Evolutionary conservation across 2,797 vertebrate species (phyloP), one percentile per base, ranked within the genome.

Genomic region (Tamandua tetradactyla): DNA sequence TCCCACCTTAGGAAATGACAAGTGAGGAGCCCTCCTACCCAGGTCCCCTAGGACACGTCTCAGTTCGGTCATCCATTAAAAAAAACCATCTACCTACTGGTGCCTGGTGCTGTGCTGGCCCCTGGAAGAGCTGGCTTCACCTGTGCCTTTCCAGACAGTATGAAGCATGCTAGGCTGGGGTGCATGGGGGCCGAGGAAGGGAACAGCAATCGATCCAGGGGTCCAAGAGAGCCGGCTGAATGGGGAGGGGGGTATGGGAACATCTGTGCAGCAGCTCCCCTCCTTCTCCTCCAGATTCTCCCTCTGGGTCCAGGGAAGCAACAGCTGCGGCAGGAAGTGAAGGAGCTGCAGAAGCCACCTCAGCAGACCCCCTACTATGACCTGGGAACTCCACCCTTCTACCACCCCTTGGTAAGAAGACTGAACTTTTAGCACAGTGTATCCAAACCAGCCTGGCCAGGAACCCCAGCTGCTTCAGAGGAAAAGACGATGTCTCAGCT

Each of bases 341-440:
- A 99, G 94, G 98, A 98, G 88, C 40, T 20, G 7, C 98, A 99
- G 98, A 99, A 99, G 96, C 98, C 99, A 94, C 98, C 99, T 57
- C 98, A 99, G 27, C 99, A 99, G 98, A 97, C 98, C 59, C 98
- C 98, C 30, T 99, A 99, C 98, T 99, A 99, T 2, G 99, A 99
- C 98, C 99, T 99, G 98, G 98, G 98, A 59, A 98, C 98, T 94
- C 98, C 98, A 0, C 98, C 98, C 84, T 99, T 99, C 98, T 97
- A 97, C 42, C 98, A 98, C 98, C 99, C 99, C 93, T 98, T 96
- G 98, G 99, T 99, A 99, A 99, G 99, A 98, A 97, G 30, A 8
- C 47, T 59, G 69, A 83, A 42, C 40, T 44, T n/a, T 3, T 1
- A 49, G 44, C 35, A 40, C 11, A 68, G 49, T 32, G 69, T 5